Evolutionary conservation across 2,797 vertebrate species (phyloP), one percentile per base, ranked within the genome.

Genomic region (Gadopsis bispinosus): DNA sequence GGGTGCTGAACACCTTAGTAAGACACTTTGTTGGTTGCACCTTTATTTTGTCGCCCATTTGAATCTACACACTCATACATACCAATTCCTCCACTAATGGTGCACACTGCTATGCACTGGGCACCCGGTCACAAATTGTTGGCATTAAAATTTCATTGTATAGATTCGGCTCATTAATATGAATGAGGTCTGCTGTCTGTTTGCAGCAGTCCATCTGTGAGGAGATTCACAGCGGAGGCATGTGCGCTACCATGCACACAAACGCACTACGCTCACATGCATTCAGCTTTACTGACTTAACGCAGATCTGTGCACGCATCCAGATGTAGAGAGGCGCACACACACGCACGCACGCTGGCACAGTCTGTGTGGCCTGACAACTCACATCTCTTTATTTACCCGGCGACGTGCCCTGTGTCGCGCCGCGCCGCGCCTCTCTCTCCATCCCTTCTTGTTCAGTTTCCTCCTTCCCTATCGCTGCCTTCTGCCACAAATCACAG

Each of bases 121-220:
- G 55, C 68, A 69, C 19, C 73, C 53, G 65, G 84, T 87, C 87
- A 90, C 88, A 92, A 92, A 93, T 89, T 87, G 79, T 91, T 83
- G 69, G 69, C 87, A 94, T 95, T 89, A 94, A 92, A 93, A 86
- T 93, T 95, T 94, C 83, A 94, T 91, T 74, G 87, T 93, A 94
- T 92, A 92, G 94, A 94, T 95, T 92, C 89, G 89, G 75, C 84
- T 95, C 88, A 91, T 95, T 93, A 93, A 95, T 92, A 95, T 94
- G 92, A 90, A 95, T 91, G 88, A 92, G 87, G 69, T 84, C 86
- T 87, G 89, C 89, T 93, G 91, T 90, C 92, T 87, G 88, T 88
- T 83, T 89, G 92, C 89, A 86, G 77, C 89, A 79, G 91, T 92
- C 91, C 94, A 94, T 95, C 92, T 95, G 95, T 88, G 92, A 84